A percentile compares a stretch with the other conserved stretches of the same genome.
These are phyloP conservation scores for Hippopotamyrus pictus DNA, from an alignment of 2,797 vertebrate species.

Conservation along the genomic window DNA sequence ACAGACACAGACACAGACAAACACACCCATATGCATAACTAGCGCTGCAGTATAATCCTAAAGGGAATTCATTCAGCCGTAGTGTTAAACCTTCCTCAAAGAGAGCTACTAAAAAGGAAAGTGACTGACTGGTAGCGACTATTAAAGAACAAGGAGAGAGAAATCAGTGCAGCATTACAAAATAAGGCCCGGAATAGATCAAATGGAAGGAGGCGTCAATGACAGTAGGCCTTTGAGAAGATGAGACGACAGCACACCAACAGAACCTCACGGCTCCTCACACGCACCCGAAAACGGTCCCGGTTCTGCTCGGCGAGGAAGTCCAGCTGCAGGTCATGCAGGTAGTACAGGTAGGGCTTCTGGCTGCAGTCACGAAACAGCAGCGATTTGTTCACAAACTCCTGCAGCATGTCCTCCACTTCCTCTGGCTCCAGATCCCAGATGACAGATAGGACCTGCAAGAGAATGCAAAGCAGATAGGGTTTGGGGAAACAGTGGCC, in stretches of 20 bases:
- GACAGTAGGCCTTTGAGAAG: not conserved
- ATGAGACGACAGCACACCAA: not conserved
- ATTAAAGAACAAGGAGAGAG: not conserved
- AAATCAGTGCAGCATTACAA: not conserved
- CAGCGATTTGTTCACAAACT: slow-evolving; percentile 93
- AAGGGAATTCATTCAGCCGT: not conserved
- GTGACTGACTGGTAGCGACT: not conserved
- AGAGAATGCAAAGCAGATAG: not conserved
- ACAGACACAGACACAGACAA: not conserved
- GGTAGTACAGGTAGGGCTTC: slow-evolving; percentile 82
- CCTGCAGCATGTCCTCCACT: slow-evolving; percentile 87
- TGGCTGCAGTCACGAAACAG: slow-evolving; percentile 82
- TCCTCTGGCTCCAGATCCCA: slow-evolving; percentile 91
- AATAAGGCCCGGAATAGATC: not conserved
- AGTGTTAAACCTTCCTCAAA: not conserved
- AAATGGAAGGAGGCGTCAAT: not conserved
- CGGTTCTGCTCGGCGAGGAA: slow-evolving; percentile 90
- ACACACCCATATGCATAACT: not conserved
- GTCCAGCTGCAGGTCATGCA: slow-evolving; percentile 94
- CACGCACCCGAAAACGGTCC: slow-evolving; percentile 69
- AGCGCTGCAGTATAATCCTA: not conserved
- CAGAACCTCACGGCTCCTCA: not conserved
- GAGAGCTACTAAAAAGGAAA: not conserved
- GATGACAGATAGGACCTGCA: slow-evolving; percentile 83
- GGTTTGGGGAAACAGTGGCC: not conserved